Base-by-base conservation (phyloP, 2,113 vertebrate species). In the Myrmecobius fasciatus region DNA sequence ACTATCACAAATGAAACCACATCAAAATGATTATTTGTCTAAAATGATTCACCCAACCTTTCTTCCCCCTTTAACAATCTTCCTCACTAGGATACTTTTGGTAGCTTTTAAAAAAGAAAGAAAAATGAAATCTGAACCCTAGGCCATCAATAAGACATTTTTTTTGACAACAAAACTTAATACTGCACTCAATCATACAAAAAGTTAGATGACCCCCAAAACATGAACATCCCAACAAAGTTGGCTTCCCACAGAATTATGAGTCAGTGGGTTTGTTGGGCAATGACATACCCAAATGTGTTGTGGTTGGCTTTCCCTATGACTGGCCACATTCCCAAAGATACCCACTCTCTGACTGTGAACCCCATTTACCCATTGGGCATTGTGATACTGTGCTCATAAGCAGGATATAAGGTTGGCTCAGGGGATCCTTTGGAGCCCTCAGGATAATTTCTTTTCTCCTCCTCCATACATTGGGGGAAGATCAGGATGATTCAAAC, bases 401-500 rank as follows among this genome's bases (percentile, higher is more conserved):
- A 95, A 89, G 75, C 47, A 88, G 1, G 28, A 43, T 43, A 24
- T n/a, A 89, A 94, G 46, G 89, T 53, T 46, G 49, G 94, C 83
- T 92, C 93, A n/a, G n/a, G 89, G 56, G 9, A 91, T 93, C 22
- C 54, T 56, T 89, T 89, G 24, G 53, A 88, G 48, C 53, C 67
- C 67, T 96, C 95, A 24, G 31, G 89, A 89, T 96, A 96, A 52
- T 17, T 54, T 48, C 89, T 89, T 28, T 26, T 8, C 92, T 92
- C 43, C 91, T 93, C 28, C 67, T 6, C 60, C 60, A 91, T 48
- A 48, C 28, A 12, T 83, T 83, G 67, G n/a, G n/a, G n/a, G 67
- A 83, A 89, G 31, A 91, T 49, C 3, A 1, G n/a, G 92, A 88
- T 95, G 95, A 94, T 52, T 97, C 91, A 94, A 22, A 46, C 0